Evolutionary conservation across 2,113 vertebrate genomes (phyloP), one percentile per base, ranked within the genome.

Genomic region (Chloebia gouldiae): DNA sequence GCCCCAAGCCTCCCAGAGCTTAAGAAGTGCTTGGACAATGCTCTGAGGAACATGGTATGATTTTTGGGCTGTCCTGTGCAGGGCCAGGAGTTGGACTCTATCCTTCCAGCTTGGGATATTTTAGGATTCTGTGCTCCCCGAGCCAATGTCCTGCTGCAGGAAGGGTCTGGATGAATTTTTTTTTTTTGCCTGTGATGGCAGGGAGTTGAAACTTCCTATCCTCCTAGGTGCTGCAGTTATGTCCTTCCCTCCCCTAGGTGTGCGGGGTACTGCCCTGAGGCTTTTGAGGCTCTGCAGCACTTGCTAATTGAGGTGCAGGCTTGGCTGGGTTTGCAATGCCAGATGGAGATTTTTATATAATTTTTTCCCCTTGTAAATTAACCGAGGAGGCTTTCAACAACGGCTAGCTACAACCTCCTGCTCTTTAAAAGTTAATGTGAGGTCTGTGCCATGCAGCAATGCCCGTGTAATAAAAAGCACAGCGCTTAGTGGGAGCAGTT

Each of bases 341-440:
- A 88, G 80, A 54, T n/a, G 72, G 88, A 90, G 75, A 40, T n/a
- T 82, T 88, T 88, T 82, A 40, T 68, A 8, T 33, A 18, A 16
- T 45, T 70, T 57, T 44, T 68, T 86, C 2, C 3, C 23, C 50
- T 39, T 24, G 39, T 94, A 95, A 92, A 92, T 93, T 69, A 86
- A 85, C 44, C 1, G 15, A 86, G 50, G 51, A 95, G 76, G 95
- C 94, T 97, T 94, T 94, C 91, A 93, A 66, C 90, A 79, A 76
- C 31, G 10, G 85, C 90, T 28, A 70, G 64, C 90, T 92, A 78
- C 90, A 76, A 42, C 66, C 92, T 92, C 60, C 56, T 35, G 80
- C 87, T 96, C 88, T 90, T 97, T 93, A 96, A 97, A 96, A 96
- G 80, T 97, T 97, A 94, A 96, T 93, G 95, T 28, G 39, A 39